Percentiles rank a stretch among this genome's conserved stretches.
Evolutionary conservation across 1,140 invertebrate genomes (phyloP).

Genomic region (Augochlora pura): DNA sequence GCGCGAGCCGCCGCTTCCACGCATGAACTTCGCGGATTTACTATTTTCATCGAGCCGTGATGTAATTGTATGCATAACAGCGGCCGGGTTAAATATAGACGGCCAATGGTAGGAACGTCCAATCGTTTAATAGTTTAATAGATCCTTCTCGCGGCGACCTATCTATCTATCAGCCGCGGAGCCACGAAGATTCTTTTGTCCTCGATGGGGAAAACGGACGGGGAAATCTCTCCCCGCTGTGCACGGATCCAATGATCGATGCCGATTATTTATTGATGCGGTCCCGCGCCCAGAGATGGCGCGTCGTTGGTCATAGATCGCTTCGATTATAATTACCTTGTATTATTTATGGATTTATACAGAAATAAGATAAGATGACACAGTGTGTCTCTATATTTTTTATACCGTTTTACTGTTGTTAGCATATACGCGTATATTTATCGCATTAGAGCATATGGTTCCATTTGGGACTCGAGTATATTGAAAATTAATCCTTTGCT

Average conservation of each 20-base stretch:
- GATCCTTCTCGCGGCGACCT: neutral
- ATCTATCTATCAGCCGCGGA: neutral
- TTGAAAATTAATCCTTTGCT: no score
- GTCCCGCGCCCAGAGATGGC: neutral
- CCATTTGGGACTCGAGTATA: no score
- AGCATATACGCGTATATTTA: no score
- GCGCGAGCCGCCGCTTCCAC: neutral
- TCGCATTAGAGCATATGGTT: no score
- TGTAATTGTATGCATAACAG: constrained; percentile 62
- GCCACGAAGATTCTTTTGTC: neutral
- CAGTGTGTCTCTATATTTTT: no score
- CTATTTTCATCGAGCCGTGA: constrained; percentile 62
- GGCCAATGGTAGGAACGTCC: neutral
- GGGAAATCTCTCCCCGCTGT: neutral
- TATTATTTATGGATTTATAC: no score
- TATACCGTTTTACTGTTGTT: no score
- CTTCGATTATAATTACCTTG: neutral
- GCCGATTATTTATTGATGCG: neutral
- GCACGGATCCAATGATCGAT: neutral
- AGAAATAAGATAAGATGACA: no score
- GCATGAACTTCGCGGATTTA: constrained; percentile 48
- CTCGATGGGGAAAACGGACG: neutral
- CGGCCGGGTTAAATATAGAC: constrained; percentile 49
- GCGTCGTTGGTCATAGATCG: neutral
- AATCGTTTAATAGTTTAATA: neutral